Conservation (phyloP, 2,888 invertebrate species). For the Lycocerus yunnanus region DNA sequence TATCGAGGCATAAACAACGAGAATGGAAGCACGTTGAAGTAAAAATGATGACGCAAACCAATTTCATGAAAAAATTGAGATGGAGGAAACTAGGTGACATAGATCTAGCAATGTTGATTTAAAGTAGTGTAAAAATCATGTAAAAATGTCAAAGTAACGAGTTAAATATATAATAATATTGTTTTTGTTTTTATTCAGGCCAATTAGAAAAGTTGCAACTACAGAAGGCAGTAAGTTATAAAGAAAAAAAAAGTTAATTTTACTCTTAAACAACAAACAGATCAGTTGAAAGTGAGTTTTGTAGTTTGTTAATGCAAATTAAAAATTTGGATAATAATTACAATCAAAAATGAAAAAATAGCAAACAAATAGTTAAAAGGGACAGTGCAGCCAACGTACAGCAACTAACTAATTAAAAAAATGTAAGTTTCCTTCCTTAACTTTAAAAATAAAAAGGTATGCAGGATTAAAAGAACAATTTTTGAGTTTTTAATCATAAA, state of each 20-base stretch:
- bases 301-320: neutral
- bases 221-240: neutral
- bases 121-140: neutral
- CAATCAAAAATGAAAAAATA: neutral
- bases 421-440: slow-evolving; percentile 47
- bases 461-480: neutral
- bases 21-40: no score
- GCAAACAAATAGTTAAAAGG: slow-evolving; percentile 37
- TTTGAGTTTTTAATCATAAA: neutral
- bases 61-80: neutral
- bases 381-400: slow-evolving; percentile 31
- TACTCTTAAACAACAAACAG: neutral
- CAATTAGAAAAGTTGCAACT: slow-evolving; percentile 39
- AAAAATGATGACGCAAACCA: neutral
- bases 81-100: neutral
- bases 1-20: no score
- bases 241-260: neutral
- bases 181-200: slow-evolving; percentile 41
- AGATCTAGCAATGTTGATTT: neutral
- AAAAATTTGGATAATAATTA: neutral
- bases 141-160: neutral
- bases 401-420: slow-evolving; percentile 17
- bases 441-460: slow-evolving; percentile 2
- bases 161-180: neutral
- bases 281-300: neutral